Evolutionary conservation across 2,888 invertebrate species (phyloP), one percentile per base, ranked within the genome.

Genomic region (Carabus problematicus): DNA sequence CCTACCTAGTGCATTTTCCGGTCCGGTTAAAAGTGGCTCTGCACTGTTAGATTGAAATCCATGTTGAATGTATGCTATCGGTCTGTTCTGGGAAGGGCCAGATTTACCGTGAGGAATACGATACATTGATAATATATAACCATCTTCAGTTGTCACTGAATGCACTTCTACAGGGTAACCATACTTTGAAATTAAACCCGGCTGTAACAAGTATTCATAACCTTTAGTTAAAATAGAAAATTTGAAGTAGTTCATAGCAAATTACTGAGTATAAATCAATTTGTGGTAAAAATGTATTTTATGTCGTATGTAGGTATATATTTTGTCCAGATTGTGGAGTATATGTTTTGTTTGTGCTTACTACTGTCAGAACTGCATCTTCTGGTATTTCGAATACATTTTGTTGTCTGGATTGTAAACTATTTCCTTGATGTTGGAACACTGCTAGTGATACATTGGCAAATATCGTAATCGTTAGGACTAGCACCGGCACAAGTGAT

Each of bases 81-180:
- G 56, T 39, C 12, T 29, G 29, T 56, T 12, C 3, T n/a, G 18
- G 14, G 16, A 7, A 39, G n/a, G 11, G 8, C 11, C 7, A 29
- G 56, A 40, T 12, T 56, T 56, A 39, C 56, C 12, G 29, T 39
- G 29, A n/a, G 56, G 56, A n/a, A 56, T 56, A 9, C 56, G 56
- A 29, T 56, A 39, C 39, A 56, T 19, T 18, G 56, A 29, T 19
- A 56, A 56, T 29, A 56, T 56, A n/a, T 56, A 56, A 2, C 56
- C 56, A 56, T 56, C 56, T 8, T 56, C 56, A 11, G 56, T 56
- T 11, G 12, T 40, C 6, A 56, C 14, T 1, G 29, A 12, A n/a
- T 56, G 56, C 12, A 18, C 29, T 29, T 56, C 56, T 29, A 56
- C 40, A 29, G 56, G 56, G 12, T 56, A 56, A 39, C 56, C 56